Conservation (phyloP, 2,888 invertebrate genomes). For the Morinoia aosen region DNA sequence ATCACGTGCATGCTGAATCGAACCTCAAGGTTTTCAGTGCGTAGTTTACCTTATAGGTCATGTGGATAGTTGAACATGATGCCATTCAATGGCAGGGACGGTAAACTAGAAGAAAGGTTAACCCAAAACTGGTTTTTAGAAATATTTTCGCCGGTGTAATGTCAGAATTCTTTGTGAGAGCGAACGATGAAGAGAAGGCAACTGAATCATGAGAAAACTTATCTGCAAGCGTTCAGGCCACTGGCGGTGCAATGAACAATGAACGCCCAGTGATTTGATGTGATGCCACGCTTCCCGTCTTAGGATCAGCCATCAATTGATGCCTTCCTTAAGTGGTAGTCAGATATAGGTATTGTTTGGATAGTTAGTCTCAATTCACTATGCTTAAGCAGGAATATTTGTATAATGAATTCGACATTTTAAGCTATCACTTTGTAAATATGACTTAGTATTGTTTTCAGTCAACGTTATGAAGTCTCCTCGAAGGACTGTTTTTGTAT, state of each 20-base stretch:
- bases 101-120: background rate
- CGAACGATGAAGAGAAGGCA: background rate
- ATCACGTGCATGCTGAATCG: background rate
- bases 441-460: constrained; percentile 47
- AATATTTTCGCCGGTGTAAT: background rate
- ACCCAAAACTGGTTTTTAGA: background rate
- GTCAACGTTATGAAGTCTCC: constrained; percentile 37
- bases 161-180: background rate
- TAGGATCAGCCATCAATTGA: constrained; percentile 46
- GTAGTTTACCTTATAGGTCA: background rate
- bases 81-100: background rate
- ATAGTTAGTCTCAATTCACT: constrained; percentile 51
- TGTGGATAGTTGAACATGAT: background rate
- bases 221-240: background rate
- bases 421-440: constrained; percentile 46
- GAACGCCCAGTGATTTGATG: background rate
- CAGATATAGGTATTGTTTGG: constrained; percentile 17
- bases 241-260: background rate
- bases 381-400: constrained; percentile 46
- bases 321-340: constrained; percentile 51
- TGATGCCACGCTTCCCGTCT: constrained; percentile 47
- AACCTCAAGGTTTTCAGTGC: background rate
- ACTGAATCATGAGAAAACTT: background rate
- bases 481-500: constrained; percentile 32
- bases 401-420: constrained; percentile 47